These are phyloP conservation scores for Chionoecetes opilio DNA, from an alignment of 1,140 invertebrate genomes.

Conservation along the genomic window DNA sequence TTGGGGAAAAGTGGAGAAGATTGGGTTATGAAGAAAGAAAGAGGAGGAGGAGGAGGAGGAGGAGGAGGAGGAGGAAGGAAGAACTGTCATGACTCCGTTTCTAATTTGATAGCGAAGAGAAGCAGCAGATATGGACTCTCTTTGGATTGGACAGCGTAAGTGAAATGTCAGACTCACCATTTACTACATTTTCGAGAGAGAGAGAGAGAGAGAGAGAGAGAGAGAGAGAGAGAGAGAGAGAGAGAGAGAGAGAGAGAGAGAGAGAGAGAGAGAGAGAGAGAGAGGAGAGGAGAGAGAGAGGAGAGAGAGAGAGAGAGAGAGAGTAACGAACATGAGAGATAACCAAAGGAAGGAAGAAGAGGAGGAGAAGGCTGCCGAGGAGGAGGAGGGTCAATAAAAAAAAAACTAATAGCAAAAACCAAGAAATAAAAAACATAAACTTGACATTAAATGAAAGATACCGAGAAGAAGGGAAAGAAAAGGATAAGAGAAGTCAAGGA, in stretches of 20 bases:
- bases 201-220: conserved; percentile 66
- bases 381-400: not conserved
- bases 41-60: not conserved
- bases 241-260: conserved; percentile 62
- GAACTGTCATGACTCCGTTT: conserved; percentile 28
- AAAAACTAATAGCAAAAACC: not conserved
- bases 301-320: not conserved
- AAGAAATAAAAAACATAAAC: not conserved
- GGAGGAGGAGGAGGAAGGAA: not conserved
- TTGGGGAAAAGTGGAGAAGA: not conserved
- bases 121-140: conserved; percentile 3
- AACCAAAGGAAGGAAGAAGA: not conserved
- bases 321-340: not conserved
- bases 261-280: conserved; percentile 67
- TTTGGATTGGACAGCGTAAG: conserved; percentile 15
- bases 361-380: not conserved
- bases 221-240: conserved; percentile 65
- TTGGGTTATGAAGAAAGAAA: not conserved
- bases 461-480: not conserved
- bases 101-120: conserved; percentile 19
- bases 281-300: not conserved
- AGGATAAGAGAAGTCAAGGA: not conserved
- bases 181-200: conserved; percentile 25
- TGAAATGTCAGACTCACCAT: not conserved
- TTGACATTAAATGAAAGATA: not conserved